phyloP scores from a whole-genome alignment of 2,113 vertebrate genomes.

The Malurus melanocephalus region DNA sequence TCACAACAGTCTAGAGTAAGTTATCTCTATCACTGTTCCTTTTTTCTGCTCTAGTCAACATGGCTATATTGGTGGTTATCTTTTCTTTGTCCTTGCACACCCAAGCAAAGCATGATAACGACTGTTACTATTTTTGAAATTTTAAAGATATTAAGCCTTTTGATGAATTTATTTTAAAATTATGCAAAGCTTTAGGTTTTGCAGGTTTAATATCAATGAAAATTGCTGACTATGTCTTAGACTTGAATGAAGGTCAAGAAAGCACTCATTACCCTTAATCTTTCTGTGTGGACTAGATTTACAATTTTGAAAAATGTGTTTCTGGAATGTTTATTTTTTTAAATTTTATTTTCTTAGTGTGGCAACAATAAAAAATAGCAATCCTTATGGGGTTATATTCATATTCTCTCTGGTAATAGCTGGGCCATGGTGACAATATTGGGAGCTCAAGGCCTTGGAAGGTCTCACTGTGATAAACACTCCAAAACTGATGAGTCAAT shows the following conservation, averaged over 20 bases:
- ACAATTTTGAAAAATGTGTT: background rate
- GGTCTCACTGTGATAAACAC: background rate
- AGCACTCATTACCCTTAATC: background rate
- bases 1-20: background rate
- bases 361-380: background rate
- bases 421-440: background rate
- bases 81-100: background rate
- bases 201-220: background rate
- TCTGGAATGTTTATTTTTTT: background rate
- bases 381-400: background rate
- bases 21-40: background rate
- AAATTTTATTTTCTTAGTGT: background rate
- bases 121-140: background rate
- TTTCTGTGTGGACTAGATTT: background rate
- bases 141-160: background rate
- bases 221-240: constrained; percentile 15
- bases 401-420: background rate
- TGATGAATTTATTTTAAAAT: background rate
- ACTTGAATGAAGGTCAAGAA: background rate
- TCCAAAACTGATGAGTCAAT: background rate
- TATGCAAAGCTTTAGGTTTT: background rate
- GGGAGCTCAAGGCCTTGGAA: background rate
- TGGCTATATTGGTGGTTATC: background rate
- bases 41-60: background rate
- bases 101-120: background rate